Conservation (phyloP, 2,113 vertebrate genomes). For the Notothenia rossii region DNA sequence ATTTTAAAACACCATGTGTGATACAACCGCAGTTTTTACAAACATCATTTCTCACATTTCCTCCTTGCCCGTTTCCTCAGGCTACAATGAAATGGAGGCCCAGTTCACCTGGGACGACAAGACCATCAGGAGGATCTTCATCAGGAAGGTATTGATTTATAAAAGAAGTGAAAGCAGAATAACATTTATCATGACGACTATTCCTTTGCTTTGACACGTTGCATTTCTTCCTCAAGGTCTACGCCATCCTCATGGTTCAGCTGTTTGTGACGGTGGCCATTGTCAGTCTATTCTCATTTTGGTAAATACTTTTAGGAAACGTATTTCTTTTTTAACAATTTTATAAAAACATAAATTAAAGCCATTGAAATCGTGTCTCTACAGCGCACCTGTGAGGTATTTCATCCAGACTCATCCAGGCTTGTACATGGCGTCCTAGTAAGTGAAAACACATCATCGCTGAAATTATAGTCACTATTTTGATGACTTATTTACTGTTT, state of each 20-base stretch:
- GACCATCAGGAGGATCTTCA: conserved; percentile 89
- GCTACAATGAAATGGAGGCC: conserved; percentile 87
- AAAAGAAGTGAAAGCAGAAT: not conserved
- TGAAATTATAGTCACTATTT: not conserved
- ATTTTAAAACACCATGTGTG: not conserved
- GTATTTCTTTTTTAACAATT: not conserved
- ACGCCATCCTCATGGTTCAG: conserved; percentile 92
- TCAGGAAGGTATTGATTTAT: conserved; percentile 89
- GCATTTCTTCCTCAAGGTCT: conserved; percentile 85
- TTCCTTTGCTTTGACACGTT: not conserved
- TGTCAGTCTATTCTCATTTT: conserved; percentile 95
- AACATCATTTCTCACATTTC: not conserved
- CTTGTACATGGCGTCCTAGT: conserved; percentile 95
- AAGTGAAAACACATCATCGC: conserved; percentile 76
- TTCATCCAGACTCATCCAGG: conserved; percentile 91
- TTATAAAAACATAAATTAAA: not conserved
- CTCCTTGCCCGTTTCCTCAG: conserved; percentile 47
- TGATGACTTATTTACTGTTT: not conserved
- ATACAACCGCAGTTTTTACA: not conserved
- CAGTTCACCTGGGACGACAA: conserved; percentile 92
- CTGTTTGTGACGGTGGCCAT: conserved; percentile 87
- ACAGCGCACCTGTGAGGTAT: conserved; percentile 89
- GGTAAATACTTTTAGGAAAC: conserved; percentile 78
- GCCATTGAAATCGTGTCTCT: not conserved
- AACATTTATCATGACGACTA: not conserved